Conservation (phyloP, 2,888 invertebrate genomes). For the Nematopogon swammerdamellus region DNA sequence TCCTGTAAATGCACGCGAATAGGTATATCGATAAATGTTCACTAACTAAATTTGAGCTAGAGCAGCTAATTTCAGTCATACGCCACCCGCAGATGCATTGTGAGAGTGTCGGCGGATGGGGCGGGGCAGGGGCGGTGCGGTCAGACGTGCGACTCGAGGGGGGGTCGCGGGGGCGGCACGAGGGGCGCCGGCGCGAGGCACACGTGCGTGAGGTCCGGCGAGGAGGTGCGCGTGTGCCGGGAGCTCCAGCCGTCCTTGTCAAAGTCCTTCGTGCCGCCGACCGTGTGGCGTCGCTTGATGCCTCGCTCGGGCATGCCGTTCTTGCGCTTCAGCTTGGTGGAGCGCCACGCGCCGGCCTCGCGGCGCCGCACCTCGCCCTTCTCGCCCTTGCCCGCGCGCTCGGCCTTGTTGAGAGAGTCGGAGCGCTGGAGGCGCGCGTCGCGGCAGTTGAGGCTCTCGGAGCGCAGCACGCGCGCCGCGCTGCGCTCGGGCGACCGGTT, state of each 20-base stretch:
- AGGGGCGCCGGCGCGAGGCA: constrained; percentile 30
- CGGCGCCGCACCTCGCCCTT: constrained; percentile 65
- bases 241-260: constrained; percentile 60
- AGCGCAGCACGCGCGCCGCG: constrained; percentile 54
- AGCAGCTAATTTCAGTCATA: too few relatives aligned
- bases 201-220: constrained; percentile 51
- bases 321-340: constrained; percentile 68
- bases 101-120: constrained; percentile 7
- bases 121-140: constrained; percentile 13
- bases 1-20: too few relatives aligned
- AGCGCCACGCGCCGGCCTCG: constrained; percentile 52
- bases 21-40: too few relatives aligned
- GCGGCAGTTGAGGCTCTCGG: constrained; percentile 60
- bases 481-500: constrained; percentile 52
- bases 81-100: too few relatives aligned
- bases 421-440: constrained; percentile 23
- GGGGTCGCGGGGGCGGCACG: constrained; percentile 29
- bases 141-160: constrained; percentile 34
- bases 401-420: constrained; percentile 27
- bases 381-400: constrained; percentile 60
- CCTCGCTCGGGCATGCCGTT: constrained; percentile 78
- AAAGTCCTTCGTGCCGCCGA: constrained; percentile 89
- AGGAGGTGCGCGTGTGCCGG: constrained; percentile 53
- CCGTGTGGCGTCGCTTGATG: constrained; percentile 87
- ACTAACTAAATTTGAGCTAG: too few relatives aligned